Base-by-base conservation (phyloP, 2,888 invertebrate species). In the Trachelus tabidus region DNA sequence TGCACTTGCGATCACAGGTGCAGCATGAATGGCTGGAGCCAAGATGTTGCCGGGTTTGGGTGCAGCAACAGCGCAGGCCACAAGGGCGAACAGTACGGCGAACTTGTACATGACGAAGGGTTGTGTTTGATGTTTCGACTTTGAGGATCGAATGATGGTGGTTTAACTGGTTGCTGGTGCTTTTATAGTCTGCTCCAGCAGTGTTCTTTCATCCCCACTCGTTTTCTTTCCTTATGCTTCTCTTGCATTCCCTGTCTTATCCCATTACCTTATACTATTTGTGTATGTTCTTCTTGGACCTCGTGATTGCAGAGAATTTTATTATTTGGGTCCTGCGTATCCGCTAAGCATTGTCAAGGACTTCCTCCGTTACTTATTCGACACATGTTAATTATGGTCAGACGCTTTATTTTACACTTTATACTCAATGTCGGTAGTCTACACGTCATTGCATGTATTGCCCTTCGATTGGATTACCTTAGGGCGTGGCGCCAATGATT, bases 11-110 rank as follows among this genome's bases (percentile, higher is more conserved):
- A 87, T 85, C 11, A 87, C 85, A n/a, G 84, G 87, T 4, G 88
- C 86, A 4, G 85, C 85, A 73, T 82, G 84, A 9, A 78, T 79
- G 3, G 87, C 92, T 71, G 91, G 91, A 1, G 90, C 89, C 2
- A 89, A 90, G 73, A 87, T 73, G 76, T 77, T 78, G 68, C 89
- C 87, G 1, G 89, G 89, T 74, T 86, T 83, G 23, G 92, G 92
- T 76, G 89, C 92, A 84, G 93, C 93, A n/a, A 93, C 88, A 73
- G 87, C 89, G 82, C 92, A 89, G 81, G 93, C 89, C 76, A 89
- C 80, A 73, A 88, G 76, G 71, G 86, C 89, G 79, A 88, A 80
- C 34, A 90, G 82, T 23, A 83, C 87, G 77, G 83, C 81, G 79
- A 89, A 79, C 84, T 90, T 89, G 87, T 82, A 89, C 90, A 90